Evolutionary conservation across 2,113 vertebrate genomes (phyloP).

Genomic region (Oxyura jamaicensis): DNA sequence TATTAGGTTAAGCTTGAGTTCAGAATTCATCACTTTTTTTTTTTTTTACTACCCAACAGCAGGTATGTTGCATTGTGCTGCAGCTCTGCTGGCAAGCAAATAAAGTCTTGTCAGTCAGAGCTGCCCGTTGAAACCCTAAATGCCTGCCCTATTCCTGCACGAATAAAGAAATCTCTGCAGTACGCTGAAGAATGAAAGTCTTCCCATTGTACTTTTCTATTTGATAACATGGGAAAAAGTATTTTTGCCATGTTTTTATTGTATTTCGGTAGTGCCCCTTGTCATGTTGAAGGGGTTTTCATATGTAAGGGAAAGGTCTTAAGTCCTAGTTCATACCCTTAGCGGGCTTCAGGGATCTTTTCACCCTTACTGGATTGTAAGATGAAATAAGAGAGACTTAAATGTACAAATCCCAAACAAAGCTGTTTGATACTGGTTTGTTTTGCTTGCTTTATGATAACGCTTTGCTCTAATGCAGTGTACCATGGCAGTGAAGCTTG

Average conservation of each 20-base stretch:
- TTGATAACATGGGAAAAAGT: neutral
- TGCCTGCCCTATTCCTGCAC: neutral
- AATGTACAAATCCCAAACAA: neutral
- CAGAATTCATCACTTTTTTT: constrained; percentile 7
- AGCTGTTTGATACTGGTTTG: neutral
- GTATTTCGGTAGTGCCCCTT: neutral
- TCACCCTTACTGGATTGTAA: neutral
- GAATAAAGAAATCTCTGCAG: neutral
- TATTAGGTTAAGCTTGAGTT: constrained; percentile 9
- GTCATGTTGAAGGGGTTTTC: neutral
- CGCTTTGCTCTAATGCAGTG: neutral
- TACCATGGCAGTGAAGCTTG: neutral
- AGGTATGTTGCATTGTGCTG: neutral
- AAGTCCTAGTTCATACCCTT: neutral
- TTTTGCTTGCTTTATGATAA: neutral
- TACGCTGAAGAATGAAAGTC: neutral
- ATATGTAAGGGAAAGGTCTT: neutral
- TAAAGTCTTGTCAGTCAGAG: neutral
- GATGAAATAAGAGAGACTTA: neutral
- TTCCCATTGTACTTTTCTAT: neutral
- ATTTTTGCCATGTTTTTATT: neutral
- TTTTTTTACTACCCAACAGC: neutral
- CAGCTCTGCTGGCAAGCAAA: neutral
- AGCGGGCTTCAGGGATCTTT: neutral
- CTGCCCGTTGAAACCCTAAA: neutral